These are phyloP conservation scores for Sipha maydis DNA, from an alignment of 2,888 invertebrate species.

Conservation along the genomic window DNA sequence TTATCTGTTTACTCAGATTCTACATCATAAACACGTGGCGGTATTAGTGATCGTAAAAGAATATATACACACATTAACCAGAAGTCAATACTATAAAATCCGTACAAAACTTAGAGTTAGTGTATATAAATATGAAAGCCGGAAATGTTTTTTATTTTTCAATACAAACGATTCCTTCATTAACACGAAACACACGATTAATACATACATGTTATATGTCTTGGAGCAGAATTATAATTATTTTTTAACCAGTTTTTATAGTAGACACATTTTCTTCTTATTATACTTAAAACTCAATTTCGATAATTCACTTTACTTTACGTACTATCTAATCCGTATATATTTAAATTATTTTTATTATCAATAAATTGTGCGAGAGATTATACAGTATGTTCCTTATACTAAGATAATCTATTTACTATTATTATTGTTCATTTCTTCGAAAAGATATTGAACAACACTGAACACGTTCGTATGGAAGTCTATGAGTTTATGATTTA, in stretches of 20 bases:
- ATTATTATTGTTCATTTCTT: too few species aligned
- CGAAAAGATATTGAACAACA: too few species aligned
- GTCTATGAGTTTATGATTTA: too few species aligned
- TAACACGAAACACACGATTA: conserved; percentile 24
- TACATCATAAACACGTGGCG: conserved; percentile 41
- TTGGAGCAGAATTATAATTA: neutral
- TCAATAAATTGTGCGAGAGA: too few species aligned
- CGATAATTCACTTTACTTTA: neutral
- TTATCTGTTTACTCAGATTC: conserved; percentile 46
- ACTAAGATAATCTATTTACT: too few species aligned
- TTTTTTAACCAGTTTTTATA: neutral
- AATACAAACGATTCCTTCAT: conserved; percentile 13
- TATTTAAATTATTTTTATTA: too few species aligned
- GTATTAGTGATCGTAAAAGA: conserved; percentile 58
- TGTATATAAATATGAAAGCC: conserved; percentile 45
- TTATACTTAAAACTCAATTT: neutral
- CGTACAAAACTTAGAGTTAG: conserved; percentile 35
- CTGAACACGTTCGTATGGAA: too few species aligned
- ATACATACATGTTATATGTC: conserved; percentile 4
- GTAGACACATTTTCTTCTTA: neutral
- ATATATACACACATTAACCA: conserved; percentile 58
- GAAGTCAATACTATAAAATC: conserved; percentile 57
- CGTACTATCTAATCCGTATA: too few species aligned
- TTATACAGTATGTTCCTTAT: too few species aligned
- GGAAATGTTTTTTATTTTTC: conserved; percentile 49